Conservation (phyloP, 2,888 invertebrate species). For the Acronicta psi region DNA sequence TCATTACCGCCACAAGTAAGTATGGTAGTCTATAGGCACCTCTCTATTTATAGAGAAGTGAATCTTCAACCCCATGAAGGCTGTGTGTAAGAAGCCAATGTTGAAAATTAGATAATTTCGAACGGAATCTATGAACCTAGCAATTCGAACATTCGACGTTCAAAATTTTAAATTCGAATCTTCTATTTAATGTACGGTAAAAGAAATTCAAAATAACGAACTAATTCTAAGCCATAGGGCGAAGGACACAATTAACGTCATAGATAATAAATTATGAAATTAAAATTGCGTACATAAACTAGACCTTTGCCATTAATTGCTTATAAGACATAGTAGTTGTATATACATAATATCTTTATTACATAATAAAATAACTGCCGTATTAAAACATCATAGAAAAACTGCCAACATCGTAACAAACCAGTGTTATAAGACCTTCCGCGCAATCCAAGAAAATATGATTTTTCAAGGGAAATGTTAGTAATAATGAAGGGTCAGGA, state of each 20-base stretch:
- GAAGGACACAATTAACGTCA: constrained; percentile 30
- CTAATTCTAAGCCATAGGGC: constrained; percentile 26
- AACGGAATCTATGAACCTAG: too few species aligned
- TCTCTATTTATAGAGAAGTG: constrained; percentile 35
- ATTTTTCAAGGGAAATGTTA: constrained; percentile 23
- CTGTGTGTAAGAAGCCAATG: neutral
- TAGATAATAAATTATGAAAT: constrained; percentile 35
- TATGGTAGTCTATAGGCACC: constrained; percentile 5
- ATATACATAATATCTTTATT: constrained; percentile 42
- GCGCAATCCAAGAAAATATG: constrained; percentile 7
- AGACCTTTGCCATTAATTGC: constrained; percentile 48
- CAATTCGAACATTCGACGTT: too few species aligned
- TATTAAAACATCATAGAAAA: constrained; percentile 47
- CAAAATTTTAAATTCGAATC: neutral
- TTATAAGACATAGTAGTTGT: constrained; percentile 9
- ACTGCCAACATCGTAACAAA: constrained; percentile 26
- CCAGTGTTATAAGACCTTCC: constrained; percentile 25
- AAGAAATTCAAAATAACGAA: constrained; percentile 26
- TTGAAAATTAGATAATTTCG: neutral
- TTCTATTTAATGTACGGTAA: too few species aligned
- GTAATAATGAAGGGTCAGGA: constrained; percentile 42
- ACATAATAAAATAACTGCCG: constrained; percentile 50
- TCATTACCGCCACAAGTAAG: constrained; percentile 62
- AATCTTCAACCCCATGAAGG: constrained; percentile 23
- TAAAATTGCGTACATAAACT: constrained; percentile 36